A percentile compares a stretch with the other conserved stretches of the same genome.
These are phyloP conservation scores for Sinohyriopsis cumingii DNA, from an alignment of 2,888 invertebrate species.

Conservation along the genomic window DNA sequence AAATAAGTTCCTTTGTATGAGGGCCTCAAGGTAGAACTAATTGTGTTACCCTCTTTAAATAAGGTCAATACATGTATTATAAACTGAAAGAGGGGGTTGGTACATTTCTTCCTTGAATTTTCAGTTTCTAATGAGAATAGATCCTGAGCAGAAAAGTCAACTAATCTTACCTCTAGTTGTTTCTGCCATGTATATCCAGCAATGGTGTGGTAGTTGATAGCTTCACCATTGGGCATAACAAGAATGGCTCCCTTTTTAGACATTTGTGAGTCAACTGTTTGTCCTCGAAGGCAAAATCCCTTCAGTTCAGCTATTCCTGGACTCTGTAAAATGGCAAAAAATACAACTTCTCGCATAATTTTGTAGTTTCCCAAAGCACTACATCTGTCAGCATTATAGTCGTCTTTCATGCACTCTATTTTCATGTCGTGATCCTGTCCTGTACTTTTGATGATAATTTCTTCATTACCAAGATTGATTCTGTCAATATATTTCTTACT, in stretches of 20 bases:
- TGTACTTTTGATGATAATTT: constrained; percentile 53
- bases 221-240: constrained; percentile 17
- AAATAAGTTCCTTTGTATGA: no score
- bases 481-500: constrained; percentile 53
- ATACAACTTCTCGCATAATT: constrained; percentile 54
- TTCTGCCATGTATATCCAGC: no score
- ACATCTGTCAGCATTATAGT: constrained; percentile 56
- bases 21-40: no score
- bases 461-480: constrained; percentile 21
- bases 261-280: constrained; percentile 43
- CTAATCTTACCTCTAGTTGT: no score
- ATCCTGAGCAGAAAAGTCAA: no score
- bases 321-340: constrained; percentile 46
- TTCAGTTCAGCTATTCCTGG: constrained; percentile 46
- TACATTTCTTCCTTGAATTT: no score
- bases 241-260: constrained; percentile 55
- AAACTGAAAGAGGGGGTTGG: no score
- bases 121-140: no score
- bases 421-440: constrained; percentile 52
- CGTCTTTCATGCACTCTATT: constrained; percentile 58
- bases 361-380: constrained; percentile 57
- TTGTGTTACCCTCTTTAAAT: no score
- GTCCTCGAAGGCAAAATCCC: constrained; percentile 63
- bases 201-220: no score
- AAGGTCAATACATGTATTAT: no score